phyloP scores from a whole-genome alignment of 2,888 invertebrate genomes.

The Cerastis rubricosa region DNA sequence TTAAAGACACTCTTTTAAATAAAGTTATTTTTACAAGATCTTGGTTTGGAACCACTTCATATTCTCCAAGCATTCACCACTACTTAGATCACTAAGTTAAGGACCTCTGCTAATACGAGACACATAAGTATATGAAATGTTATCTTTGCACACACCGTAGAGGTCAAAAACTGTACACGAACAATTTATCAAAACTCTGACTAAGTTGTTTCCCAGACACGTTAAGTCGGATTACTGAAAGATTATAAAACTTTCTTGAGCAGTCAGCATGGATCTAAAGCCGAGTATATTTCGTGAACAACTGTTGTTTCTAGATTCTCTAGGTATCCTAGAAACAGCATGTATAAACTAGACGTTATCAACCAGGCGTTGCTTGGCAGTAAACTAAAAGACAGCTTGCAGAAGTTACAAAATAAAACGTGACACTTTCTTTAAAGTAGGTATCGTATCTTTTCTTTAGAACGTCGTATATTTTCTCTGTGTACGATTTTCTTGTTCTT shows the following conservation, averaged over 20 bases:
- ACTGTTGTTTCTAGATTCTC: constrained; percentile 25
- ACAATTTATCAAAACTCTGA: constrained; percentile 50
- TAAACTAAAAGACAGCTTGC: constrained; percentile 39
- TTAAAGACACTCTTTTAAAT: too few relatives aligned
- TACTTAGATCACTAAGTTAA: background rate
- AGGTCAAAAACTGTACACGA: constrained; percentile 33
- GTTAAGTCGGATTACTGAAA: constrained; percentile 40
- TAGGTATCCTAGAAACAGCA: constrained; percentile 8
- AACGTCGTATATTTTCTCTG: constrained; percentile 7
- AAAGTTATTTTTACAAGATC: too few relatives aligned
- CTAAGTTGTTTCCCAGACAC: constrained; percentile 46
- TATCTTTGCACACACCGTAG: constrained; percentile 30
- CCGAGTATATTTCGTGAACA: constrained; percentile 20
- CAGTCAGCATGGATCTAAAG: constrained; percentile 32
- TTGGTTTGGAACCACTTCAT: background rate
- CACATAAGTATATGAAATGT: background rate
- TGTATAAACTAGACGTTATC: constrained; percentile 22
- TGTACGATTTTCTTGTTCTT: constrained; percentile 3
- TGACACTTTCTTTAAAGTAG: constrained; percentile 42
- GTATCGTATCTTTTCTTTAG: constrained; percentile 31
- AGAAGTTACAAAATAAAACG: constrained; percentile 38
- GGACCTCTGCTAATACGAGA: background rate
- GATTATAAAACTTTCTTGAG: constrained; percentile 46
- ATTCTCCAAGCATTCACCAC: background rate
- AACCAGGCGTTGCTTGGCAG: constrained; percentile 3